Evolutionary conservation across 2,797 vertebrate species (phyloP), one percentile per base, ranked within the genome.

Genomic region (Enteromius afrohamiltoni): DNA sequence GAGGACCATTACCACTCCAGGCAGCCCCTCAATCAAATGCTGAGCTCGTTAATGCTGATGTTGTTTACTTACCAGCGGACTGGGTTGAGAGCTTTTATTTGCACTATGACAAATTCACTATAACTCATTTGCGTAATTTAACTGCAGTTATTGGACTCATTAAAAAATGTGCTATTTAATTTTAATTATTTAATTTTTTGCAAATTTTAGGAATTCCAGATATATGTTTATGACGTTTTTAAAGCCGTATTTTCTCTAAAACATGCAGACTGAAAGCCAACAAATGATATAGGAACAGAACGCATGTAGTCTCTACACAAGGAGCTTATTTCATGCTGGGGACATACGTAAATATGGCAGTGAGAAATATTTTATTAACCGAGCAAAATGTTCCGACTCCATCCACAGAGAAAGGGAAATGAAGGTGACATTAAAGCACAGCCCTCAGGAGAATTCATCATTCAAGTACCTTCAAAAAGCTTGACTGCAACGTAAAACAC

Each of bases 1-100:
- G 92, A 94, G 90, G 95, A 93, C 92, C 94, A 95, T 96, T 95
- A 94, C 94, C 95, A 93, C 93, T 93, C 92, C 92, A 90, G 91
- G 86, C 88, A 81, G 68, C 45, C 51, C 81, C 70, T 86, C 81
- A 79, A 26, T 79, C n/a, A 34, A 81, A 60, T 37, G 10, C 64
- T 75, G 76, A 60, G 26, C n/a, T 29, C 8, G 34, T 47, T 78
- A 51, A 76, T 42, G 67, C 31, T 77, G n/a, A 73, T 58, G 47
- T 55, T 83, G 62, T 82, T 82, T 82, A 83, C 34, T 49, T 49
- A 68, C 29, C 19, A 70, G 49, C 10, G 19, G 19, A 60, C 49
- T 75, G 69, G 49, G 26, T 17, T 62, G 29, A 23, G 4, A 51
- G 19, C 62, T 65, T 73, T 78, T 79, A 64, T 79, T 69, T 37